Evolutionary conservation across 2,888 invertebrate species (phyloP), one percentile per base, ranked within the genome.

Genomic region (Epicampocera succincta): DNA sequence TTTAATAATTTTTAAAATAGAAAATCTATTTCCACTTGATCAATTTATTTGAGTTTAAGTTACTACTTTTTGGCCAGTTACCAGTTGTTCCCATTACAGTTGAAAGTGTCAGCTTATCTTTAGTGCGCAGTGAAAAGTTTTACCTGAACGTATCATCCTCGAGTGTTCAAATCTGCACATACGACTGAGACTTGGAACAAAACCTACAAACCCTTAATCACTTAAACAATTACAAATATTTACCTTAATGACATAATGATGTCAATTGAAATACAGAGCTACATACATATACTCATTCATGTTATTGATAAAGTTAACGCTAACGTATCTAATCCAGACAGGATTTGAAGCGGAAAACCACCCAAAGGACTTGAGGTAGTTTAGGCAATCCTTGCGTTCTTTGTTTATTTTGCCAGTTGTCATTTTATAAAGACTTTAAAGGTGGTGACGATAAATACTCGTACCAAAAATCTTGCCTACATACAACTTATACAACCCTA

Each of bases 191-290:
- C n/a, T 15, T 42, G 1, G 4, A 38, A 48, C n/a, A 58, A 58
- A 12, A 33, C 38, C 12, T 13, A 48, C 19, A 60, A 72, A 54
- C 54, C 42, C 21, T 13, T 21, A 54, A 65, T 61, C 50, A 11
- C 8, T 52, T 9, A 29, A 72, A 25, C 29, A 73, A 73, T 73
- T 73, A 73, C 46, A 54, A 38, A 61, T 73, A 85, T 86, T 87
- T 85, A 80, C 80, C 76, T 73, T 75, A 76, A 66, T 83, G 88
- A 87, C 87, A 87, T 86, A 87, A 87, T 85, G 87, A 88, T 86
- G 86, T 85, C 88, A 85, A 88, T 87, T 61, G 42, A 69, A 72
- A 48, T 66, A 15, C 40, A 52, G 66, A 58, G 58, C 69, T 44
- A 65, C n/a, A n/a, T n/a, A n/a, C n/a, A n/a, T n/a, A n/a, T n/a